Conservation (phyloP, 2,888 invertebrate genomes). For the Abscondita cerata region DNA sequence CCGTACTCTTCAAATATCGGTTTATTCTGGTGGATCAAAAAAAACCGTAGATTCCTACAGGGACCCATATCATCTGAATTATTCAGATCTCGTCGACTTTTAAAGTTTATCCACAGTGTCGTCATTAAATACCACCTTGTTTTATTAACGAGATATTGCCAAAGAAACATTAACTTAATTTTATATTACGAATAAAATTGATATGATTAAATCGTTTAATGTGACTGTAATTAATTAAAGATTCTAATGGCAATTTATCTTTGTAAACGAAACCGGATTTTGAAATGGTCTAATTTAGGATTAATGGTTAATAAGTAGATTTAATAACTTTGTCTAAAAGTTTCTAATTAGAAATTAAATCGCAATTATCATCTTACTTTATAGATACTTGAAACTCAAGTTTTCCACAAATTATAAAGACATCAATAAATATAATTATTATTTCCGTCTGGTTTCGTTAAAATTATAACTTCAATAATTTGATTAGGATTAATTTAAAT, state of each 20-base stretch:
- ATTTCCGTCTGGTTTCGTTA: constrained; percentile 34
- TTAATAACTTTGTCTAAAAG: constrained; percentile 43
- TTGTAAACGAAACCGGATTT: constrained; percentile 29
- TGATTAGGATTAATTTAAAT: constrained; percentile 9
- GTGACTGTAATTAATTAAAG: constrained; percentile 20
- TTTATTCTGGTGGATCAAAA: constrained; percentile 18
- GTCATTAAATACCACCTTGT: constrained; percentile 54
- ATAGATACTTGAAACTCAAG: constrained; percentile 49
- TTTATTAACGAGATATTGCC: constrained; percentile 41
- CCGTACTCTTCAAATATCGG: constrained; percentile 26
- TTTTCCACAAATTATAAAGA: constrained; percentile 55
- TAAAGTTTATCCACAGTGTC: constrained; percentile 50
- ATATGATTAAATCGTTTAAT: neutral
- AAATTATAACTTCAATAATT: constrained; percentile 31
- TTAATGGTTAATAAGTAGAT: constrained; percentile 42
- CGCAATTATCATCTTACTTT: constrained; percentile 35
- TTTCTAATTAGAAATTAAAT: constrained; percentile 45
- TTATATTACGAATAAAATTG: no score
- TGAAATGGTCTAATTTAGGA: constrained; percentile 27
- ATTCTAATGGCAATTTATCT: constrained; percentile 43
- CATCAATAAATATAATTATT: constrained; percentile 54
- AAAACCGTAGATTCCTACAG: constrained; percentile 16
- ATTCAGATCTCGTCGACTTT: constrained; percentile 52
- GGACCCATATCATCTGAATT: constrained; percentile 43
- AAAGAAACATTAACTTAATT: neutral